Conservation (phyloP, 2,113 vertebrate species). For the Melanerpes formicivorus region DNA sequence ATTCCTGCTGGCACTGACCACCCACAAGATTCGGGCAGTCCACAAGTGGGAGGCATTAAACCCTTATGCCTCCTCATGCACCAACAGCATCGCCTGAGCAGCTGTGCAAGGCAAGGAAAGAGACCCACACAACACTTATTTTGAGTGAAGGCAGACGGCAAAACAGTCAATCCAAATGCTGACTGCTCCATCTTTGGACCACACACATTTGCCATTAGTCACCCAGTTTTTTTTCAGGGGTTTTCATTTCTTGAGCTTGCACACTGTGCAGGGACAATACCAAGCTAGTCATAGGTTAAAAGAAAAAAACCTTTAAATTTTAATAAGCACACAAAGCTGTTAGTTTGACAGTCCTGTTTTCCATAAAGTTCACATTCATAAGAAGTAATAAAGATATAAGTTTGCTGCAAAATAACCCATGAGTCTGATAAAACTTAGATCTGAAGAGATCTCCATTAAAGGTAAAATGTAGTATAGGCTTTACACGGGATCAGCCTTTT, state of each 20-base stretch:
- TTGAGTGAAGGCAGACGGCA: background rate
- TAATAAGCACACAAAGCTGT: background rate
- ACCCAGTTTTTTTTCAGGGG: background rate
- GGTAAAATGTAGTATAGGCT: constrained; percentile 18
- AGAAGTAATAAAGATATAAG: constrained; percentile 28
- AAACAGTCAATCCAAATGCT: background rate
- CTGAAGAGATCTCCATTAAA: constrained; percentile 35
- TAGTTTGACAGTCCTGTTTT: constrained; percentile 44
- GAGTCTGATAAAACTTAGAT: constrained; percentile 6
- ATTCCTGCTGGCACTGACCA: background rate
- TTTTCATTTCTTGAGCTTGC: background rate
- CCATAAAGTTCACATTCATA: constrained; percentile 53
- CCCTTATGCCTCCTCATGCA: background rate
- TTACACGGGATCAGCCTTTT: constrained; percentile 46
- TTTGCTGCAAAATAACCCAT: background rate
- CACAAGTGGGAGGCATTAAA: background rate
- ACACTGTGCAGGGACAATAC: background rate
- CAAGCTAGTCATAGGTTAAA: background rate
- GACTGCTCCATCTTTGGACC: constrained; percentile 11
- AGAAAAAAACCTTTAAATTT: background rate
- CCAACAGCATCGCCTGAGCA: background rate
- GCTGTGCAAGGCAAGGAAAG: background rate
- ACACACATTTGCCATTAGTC: background rate
- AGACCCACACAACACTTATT: background rate
- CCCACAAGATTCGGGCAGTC: background rate